Evolutionary conservation across 2,113 vertebrate genomes (phyloP).

Genomic region (Cyanoderma ruficeps): DNA sequence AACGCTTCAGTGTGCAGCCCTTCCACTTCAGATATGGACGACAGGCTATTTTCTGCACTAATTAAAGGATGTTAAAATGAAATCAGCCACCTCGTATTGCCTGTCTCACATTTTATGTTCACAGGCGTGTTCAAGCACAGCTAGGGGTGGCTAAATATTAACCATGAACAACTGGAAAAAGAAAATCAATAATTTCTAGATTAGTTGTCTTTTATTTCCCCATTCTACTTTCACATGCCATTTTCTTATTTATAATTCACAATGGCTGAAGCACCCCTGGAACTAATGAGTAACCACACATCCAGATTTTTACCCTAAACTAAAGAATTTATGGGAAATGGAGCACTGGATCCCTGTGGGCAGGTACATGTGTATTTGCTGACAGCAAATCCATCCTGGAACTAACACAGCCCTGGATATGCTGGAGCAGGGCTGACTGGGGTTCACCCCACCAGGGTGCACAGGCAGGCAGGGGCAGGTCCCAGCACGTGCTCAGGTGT

Average conservation of each 20-base stretch:
- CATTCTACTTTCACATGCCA: background rate
- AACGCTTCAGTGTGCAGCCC: background rate
- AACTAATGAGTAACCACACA: background rate
- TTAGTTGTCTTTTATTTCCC: background rate
- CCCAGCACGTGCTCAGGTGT: fast-evolving
- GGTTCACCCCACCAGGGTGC: background rate
- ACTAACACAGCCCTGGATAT: background rate
- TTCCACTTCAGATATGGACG: background rate
- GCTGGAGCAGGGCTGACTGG: background rate
- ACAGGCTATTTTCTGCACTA: slow-evolving; percentile 7
- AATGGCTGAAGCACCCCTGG: background rate
- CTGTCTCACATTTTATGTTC: background rate
- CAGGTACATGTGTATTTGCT: background rate
- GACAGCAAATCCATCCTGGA: background rate
- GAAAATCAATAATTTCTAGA: background rate
- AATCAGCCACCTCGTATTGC: background rate
- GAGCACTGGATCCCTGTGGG: background rate
- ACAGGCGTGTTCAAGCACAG: background rate
- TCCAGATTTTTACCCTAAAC: background rate
- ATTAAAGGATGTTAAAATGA: slow-evolving; percentile 55
- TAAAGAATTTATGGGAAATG: background rate
- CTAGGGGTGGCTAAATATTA: background rate
- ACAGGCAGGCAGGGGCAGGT: background rate
- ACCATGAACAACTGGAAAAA: background rate
- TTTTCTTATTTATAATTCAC: background rate